Conservation (phyloP, 2,797 vertebrate species). For the Xyrichtys novacula region DNA sequence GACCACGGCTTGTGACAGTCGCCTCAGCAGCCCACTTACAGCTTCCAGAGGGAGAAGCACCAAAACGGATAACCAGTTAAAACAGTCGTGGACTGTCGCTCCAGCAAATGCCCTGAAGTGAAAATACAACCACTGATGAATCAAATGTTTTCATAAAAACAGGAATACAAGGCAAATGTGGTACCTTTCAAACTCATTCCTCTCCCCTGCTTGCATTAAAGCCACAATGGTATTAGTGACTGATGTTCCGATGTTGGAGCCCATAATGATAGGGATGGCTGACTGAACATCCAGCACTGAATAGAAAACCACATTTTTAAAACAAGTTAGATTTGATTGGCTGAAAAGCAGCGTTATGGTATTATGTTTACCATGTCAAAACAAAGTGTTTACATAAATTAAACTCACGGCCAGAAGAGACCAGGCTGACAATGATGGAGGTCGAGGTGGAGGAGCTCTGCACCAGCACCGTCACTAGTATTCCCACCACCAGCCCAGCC, state of each 20-base stretch:
- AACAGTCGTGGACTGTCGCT: constrained; percentile 88
- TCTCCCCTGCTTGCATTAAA: constrained; percentile 87
- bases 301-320: background rate
- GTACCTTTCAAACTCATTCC: constrained; percentile 87
- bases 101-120: constrained; percentile 69
- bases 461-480: constrained; percentile 88
- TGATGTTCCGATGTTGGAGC: constrained; percentile 89
- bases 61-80: constrained; percentile 89
- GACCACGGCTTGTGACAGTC: constrained; percentile 38
- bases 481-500: constrained; percentile 88
- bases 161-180: background rate
- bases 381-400: background rate
- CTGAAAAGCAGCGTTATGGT: background rate
- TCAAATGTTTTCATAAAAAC: background rate
- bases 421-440: constrained; percentile 90
- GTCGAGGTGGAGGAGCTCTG: constrained; percentile 92
- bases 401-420: constrained; percentile 86
- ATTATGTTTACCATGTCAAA: background rate
- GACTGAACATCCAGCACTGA: constrained; percentile 54
- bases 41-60: constrained; percentile 87
- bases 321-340: background rate
- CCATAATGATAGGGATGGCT: constrained; percentile 88
- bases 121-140: background rate
- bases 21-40: constrained; percentile 67
- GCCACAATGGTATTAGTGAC: constrained; percentile 90